Percentiles rank a stretch among this genome's conserved stretches.
Conservation (phyloP, 2,888 invertebrate genomes). For the Calameuta pallipes region DNA sequence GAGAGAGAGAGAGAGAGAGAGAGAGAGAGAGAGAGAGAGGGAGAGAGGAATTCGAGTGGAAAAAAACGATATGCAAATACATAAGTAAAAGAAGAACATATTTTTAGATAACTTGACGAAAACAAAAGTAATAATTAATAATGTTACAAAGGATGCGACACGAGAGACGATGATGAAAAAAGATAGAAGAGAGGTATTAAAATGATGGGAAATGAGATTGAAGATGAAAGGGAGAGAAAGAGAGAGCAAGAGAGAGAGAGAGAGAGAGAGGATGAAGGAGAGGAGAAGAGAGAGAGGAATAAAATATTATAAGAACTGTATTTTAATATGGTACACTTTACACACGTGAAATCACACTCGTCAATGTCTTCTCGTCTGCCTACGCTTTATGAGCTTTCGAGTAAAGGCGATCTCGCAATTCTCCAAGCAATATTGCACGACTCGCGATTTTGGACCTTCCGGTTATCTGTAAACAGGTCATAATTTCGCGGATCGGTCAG, state of each 20-base stretch:
- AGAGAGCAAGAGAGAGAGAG: background rate
- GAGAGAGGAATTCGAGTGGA: conserved; percentile 2
- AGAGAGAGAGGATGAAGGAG: conserved; percentile 11
- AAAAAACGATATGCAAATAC: conserved; percentile 19
- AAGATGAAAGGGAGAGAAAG: conserved; percentile 12
- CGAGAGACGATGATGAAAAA: conserved; percentile 7
- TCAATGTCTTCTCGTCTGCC: conserved; percentile 25
- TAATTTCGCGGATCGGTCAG: background rate
- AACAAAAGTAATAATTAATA: conserved; percentile 29
- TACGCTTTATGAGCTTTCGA: conserved; percentile 23
- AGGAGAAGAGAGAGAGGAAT: conserved; percentile 20
- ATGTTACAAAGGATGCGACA: conserved; percentile 5
- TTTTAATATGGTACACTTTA: conserved; percentile 53
- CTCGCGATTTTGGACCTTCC: background rate
- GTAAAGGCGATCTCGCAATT: no score
- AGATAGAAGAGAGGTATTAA: background rate
- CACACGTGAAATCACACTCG: conserved; percentile 32
- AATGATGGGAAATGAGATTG: conserved; percentile 10
- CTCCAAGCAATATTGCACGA: background rate
- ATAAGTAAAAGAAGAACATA: conserved; percentile 35
- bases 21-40: conserved; percentile 7
- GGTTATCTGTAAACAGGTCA: background rate
- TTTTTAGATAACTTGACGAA: conserved; percentile 53
- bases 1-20: background rate
- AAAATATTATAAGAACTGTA: conserved; percentile 41